These are phyloP conservation scores for Ditylenchus dipsaci DNA, from an alignment of 1,140 invertebrate genomes.

Conservation along the genomic window DNA sequence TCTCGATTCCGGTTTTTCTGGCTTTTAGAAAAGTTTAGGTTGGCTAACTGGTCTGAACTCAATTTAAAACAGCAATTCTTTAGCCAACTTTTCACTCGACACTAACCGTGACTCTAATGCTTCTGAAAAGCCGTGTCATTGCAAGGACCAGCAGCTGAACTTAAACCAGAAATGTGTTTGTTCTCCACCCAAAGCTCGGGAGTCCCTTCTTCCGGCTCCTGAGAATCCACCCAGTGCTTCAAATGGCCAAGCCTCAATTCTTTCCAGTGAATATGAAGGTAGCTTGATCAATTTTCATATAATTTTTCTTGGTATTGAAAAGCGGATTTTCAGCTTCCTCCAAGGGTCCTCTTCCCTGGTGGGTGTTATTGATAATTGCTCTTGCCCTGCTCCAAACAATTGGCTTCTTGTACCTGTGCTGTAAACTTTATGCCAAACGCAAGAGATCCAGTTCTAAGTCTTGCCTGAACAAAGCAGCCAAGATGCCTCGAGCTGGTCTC, in stretches of 20 bases:
- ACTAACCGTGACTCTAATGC: no score
- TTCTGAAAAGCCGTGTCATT: no score
- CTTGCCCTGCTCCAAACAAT: conserved; percentile 24
- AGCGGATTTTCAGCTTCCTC: not conserved
- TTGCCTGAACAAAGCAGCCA: not conserved
- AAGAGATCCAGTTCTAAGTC: not conserved
- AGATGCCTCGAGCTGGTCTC: not conserved
- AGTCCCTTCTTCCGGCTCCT: not conserved
- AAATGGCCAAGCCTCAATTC: not conserved
- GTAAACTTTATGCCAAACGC: conserved; percentile 18
- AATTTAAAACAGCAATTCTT: not conserved
- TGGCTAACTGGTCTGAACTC: not conserved
- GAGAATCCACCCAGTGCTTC: not conserved
- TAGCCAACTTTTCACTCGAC: no score
- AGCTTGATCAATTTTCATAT: not conserved
- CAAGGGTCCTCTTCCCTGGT: conserved; percentile 14
- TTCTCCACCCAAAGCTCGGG: not conserved
- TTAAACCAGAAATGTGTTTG: not conserved
- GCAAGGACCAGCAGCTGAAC: not conserved
- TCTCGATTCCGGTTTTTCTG: no score
- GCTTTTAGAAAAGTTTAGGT: no score
- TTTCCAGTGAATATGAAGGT: not conserved
- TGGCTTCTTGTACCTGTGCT: conserved; percentile 24
- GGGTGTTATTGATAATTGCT: conserved; percentile 27
- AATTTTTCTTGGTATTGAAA: not conserved